Conservation (phyloP, 2,888 invertebrate genomes). For the Serripes groenlandicus region DNA sequence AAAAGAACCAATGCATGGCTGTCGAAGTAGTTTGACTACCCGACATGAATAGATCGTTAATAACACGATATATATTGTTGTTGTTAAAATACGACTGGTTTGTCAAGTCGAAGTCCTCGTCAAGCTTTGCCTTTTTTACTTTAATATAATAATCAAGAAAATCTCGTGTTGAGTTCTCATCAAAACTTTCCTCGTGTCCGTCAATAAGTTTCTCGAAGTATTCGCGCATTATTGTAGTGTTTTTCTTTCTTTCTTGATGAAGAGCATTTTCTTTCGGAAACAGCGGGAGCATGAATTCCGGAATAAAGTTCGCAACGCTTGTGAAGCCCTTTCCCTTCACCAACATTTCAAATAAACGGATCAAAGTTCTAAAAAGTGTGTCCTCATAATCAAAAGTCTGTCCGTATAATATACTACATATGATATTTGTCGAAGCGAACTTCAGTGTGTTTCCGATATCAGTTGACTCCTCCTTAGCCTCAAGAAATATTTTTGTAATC, state of each 20-base stretch:
- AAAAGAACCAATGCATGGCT: constrained; percentile 15
- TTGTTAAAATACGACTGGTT: constrained; percentile 3
- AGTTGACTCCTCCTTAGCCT: not conserved
- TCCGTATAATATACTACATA: constrained; percentile 8
- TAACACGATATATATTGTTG: constrained; percentile 18
- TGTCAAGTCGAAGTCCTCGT: constrained; percentile 14
- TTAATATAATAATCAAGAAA: constrained; percentile 28
- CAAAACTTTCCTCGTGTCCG: constrained; percentile 17
- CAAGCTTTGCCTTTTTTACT: constrained; percentile 1
- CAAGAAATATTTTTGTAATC: not conserved
- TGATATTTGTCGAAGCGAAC: constrained; percentile 10
- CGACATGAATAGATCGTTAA: constrained; percentile 31
- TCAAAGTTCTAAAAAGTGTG: constrained; percentile 3
- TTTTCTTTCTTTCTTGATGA: constrained; percentile 4
- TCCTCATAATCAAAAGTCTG: constrained; percentile 7
- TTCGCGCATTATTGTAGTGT: not conserved
- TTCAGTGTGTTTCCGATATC: not conserved
- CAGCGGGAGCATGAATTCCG: constrained; percentile 22
- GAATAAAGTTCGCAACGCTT: constrained; percentile 17
- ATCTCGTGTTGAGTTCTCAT: constrained; percentile 14
- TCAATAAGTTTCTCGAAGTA: constrained; percentile 10
- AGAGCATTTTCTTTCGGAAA: constrained; percentile 21
- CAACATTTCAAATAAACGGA: constrained; percentile 4
- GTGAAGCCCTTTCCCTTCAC: constrained; percentile 25
- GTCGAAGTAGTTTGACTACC: constrained; percentile 22